A percentile compares a stretch with the other conserved stretches of the same genome.
These are phyloP conservation scores for Platycheirus rosarum DNA, from an alignment of 2,888 invertebrate species.

Conservation along the genomic window DNA sequence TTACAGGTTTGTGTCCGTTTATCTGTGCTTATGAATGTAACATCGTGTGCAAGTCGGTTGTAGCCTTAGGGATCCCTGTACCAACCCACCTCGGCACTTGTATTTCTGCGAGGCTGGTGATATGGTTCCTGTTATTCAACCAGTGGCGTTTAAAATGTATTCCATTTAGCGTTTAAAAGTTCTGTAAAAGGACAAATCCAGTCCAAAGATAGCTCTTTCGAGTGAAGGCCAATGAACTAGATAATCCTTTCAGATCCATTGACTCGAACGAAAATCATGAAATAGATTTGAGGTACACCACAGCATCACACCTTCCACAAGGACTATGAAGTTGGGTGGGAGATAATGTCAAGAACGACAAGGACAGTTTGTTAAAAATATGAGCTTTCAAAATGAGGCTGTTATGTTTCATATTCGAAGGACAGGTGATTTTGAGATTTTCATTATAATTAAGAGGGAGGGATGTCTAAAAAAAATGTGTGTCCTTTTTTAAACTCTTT, in stretches of 20 bases:
- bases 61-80: no score
- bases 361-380: no score
- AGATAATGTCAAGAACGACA: no score
- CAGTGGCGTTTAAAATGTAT: no score
- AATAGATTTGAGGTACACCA: constrained; percentile 64
- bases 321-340: background rate
- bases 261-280: constrained; percentile 67
- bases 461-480: constrained; percentile 31
- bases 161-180: no score
- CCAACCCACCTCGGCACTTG: no score
- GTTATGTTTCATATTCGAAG: constrained; percentile 26
- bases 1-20: no score
- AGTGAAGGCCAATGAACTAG: no score
- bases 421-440: constrained; percentile 60
- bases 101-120: no score
- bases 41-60: no score
- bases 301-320: background rate
- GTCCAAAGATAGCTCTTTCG: constrained; percentile 20
- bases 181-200: constrained; percentile 13
- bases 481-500: constrained; percentile 57
- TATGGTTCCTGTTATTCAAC: no score
- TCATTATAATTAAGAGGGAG: constrained; percentile 61
- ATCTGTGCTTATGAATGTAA: no score
- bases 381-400: constrained; percentile 20
- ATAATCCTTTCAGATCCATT: constrained; percentile 68